phyloP scores from a whole-genome alignment of 2,888 invertebrate genomes.

The Tenthredo notha region DNA sequence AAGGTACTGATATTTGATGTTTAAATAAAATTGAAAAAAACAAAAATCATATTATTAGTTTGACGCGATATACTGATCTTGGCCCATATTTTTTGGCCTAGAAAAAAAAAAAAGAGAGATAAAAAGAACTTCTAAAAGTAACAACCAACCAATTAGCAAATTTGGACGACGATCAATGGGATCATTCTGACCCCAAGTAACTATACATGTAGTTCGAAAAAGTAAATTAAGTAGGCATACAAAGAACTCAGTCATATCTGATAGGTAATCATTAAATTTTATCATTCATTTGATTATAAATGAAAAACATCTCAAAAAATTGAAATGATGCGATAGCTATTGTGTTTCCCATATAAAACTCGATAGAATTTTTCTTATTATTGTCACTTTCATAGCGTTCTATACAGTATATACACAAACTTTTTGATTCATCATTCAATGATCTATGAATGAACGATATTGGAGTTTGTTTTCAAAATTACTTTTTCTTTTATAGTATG shows the following conservation, averaged over 20 bases:
- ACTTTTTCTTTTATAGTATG: not conserved
- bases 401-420: not conserved
- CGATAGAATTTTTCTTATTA: not conserved
- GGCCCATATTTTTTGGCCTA: constrained; percentile 41
- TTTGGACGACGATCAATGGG: constrained; percentile 57
- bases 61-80: constrained; percentile 35
- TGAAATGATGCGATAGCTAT: not conserved
- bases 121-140: not conserved
- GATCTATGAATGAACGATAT: not conserved
- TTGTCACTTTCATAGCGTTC: not conserved
- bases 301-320: not conserved
- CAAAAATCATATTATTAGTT: not conserved
- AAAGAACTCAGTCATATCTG: not conserved
- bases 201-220: not conserved
- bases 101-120: not conserved
- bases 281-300: not conserved
- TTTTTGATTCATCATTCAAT: not conserved
- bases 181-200: constrained; percentile 1
- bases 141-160: constrained; percentile 33
- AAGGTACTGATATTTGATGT: not conserved
- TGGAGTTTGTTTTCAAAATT: not conserved
- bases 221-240: not conserved
- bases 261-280: not conserved
- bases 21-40: not conserved
- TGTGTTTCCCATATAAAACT: not conserved